Conservation (phyloP, 2,888 invertebrate species). For the Volucella zonaria region DNA sequence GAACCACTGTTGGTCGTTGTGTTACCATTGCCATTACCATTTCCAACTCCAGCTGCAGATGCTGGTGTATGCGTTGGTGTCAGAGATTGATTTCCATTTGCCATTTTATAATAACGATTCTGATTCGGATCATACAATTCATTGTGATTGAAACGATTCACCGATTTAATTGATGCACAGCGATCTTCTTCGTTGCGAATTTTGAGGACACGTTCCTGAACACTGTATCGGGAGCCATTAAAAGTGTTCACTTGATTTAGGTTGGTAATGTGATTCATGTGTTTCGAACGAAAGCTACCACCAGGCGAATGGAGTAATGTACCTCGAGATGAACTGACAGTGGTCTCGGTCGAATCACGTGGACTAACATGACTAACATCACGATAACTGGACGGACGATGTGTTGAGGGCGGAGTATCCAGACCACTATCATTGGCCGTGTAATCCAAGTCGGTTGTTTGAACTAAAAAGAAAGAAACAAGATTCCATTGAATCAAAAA, state of each 20-base stretch:
- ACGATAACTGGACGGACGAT: slow-evolving; percentile 82
- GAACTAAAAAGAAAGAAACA: slow-evolving; percentile 81
- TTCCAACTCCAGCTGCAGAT: slow-evolving; percentile 60
- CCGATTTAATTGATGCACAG: slow-evolving; percentile 79
- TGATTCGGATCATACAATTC: slow-evolving; percentile 81
- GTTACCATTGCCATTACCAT: slow-evolving; percentile 77
- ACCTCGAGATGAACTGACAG: slow-evolving; percentile 82
- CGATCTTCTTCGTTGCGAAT: slow-evolving; percentile 82
- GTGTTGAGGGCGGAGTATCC: slow-evolving; percentile 83
- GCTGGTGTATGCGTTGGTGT: slow-evolving; percentile 80
- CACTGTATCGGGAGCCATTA: slow-evolving; percentile 80
- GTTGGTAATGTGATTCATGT: slow-evolving; percentile 79
- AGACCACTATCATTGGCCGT: slow-evolving; percentile 83
- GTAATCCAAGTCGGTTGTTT: slow-evolving; percentile 85
- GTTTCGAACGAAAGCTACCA: slow-evolving; percentile 81
- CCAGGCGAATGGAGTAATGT: slow-evolving; percentile 80
- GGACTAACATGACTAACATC: slow-evolving; percentile 78
- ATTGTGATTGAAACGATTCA: slow-evolving; percentile 79
- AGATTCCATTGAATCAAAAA: background rate
- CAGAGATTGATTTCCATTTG: slow-evolving; percentile 76
- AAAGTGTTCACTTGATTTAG: slow-evolving; percentile 79
- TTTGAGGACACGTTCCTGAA: slow-evolving; percentile 81
- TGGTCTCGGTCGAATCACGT: slow-evolving; percentile 81
- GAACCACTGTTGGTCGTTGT: slow-evolving; percentile 77
- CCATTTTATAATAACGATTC: slow-evolving; percentile 80